These are phyloP conservation scores for Didymodactylos carnosus DNA, from an alignment of 2,888 invertebrate species.

Conservation along the genomic window DNA sequence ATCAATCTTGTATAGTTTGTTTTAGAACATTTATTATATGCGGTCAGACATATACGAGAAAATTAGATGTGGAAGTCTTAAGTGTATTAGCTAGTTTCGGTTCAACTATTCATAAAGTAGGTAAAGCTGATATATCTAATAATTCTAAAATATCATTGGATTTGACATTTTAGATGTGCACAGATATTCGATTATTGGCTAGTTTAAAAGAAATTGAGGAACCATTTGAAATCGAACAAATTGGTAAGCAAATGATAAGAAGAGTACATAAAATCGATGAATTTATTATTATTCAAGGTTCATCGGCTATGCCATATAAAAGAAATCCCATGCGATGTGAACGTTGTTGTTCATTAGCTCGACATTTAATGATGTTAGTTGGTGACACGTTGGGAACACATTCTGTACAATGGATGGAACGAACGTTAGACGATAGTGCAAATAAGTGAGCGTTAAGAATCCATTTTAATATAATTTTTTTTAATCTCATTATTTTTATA, in stretches of 20 bases:
- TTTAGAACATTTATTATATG: conserved; percentile 55
- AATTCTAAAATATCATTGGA: neutral
- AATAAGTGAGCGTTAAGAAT: conserved; percentile 36
- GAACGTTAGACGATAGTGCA: conserved; percentile 90
- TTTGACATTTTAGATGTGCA: conserved; percentile 49
- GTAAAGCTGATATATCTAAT: neutral
- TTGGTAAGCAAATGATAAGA: too few relatives aligned
- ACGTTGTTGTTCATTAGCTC: conserved; percentile 69
- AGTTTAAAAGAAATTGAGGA: conserved; percentile 88
- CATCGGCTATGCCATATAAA: conserved; percentile 97
- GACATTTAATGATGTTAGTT: conserved; percentile 62
- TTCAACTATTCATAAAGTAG: conserved; percentile 62
- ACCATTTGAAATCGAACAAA: conserved; percentile 83
- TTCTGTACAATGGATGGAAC: conserved; percentile 71
- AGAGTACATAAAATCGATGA: too few relatives aligned
- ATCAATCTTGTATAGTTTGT: neutral
- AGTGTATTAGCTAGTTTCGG: conserved; percentile 58
- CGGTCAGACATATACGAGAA: conserved; percentile 84
- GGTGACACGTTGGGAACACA: conserved; percentile 32
- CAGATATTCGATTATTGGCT: conserved; percentile 72
- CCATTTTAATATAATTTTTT: neutral
- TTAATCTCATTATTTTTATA: conserved; percentile 17
- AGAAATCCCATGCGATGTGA: conserved; percentile 95
- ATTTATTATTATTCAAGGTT: conserved; percentile 42
- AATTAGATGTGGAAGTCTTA: conserved; percentile 67